Evolutionary conservation across 2,113 vertebrate species (phyloP), one percentile per base, ranked within the genome.

Genomic region (Oryzias melastigma): DNA sequence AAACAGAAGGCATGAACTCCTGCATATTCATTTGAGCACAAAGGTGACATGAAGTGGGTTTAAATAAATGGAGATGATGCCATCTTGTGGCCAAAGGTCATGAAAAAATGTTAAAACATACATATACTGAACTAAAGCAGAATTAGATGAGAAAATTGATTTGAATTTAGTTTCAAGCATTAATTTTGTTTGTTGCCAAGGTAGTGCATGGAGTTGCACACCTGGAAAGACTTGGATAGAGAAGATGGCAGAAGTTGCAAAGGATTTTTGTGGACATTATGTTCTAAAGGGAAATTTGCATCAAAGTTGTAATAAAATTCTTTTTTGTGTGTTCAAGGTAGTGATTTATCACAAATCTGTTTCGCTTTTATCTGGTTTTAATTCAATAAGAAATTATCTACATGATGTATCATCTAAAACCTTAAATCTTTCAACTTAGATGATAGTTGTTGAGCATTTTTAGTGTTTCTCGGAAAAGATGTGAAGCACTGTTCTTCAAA

Each of bases 71-170:
- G 24, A 59, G 53, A 81, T 65, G 75, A 73, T 15, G 76, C 87
- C 87, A 87, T 87, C 88, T 87, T 75, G 81, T 90, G 88, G 87
- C n/a, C 0, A 8, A 48, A 13, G 44, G 53, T 47, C 8, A 58
- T 61, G 49, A 3, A 47, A 5, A 43, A 19, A 52, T 22, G 6
- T 35, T 12, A 10, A 42, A 14, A 10, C 55, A 24, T 40, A 42
- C 8, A 4, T 4, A 16, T 2, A 0, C 25, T 5, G 1, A 58
- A 17, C 42, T 18, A 60, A 43, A 60, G 47, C 10, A 50, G 25
- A 7, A 5, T 47, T 20, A 27, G 44, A 16, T 22, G 42, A 10
- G 18, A 29, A 66, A 52, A 62, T 25, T 29, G 27, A 62, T 54
- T n/a, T 5, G 4, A 14, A 0, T 7, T 24, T 54, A 25, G 48